These are phyloP conservation scores for Dolomedes plantarius DNA, from an alignment of 2,888 invertebrate species.

Conservation along the genomic window DNA sequence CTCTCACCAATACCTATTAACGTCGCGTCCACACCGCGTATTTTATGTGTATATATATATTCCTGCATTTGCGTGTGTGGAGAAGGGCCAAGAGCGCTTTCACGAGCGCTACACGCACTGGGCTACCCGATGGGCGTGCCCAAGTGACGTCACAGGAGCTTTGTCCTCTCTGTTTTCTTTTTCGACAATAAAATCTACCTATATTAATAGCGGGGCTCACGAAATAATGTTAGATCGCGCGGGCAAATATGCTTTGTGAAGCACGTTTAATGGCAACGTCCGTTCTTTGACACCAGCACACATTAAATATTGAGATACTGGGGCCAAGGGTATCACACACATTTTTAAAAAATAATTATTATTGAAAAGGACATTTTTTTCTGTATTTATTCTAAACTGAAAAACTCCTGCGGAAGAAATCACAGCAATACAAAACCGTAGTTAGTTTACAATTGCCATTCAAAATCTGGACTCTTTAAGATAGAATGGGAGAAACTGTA, in stretches of 20 bases:
- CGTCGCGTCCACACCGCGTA: not conserved
- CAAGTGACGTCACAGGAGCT: constrained; percentile 31
- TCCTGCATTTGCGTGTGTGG: constrained; percentile 35
- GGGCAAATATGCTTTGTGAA: not conserved
- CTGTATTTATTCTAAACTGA: too few species aligned
- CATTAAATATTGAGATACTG: constrained; percentile 2
- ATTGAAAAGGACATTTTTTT: too few species aligned
- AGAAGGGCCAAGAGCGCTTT: constrained; percentile 33
- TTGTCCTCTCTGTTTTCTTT: constrained; percentile 19
- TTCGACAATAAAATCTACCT: not conserved
- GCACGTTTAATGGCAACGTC: not conserved
- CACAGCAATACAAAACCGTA: too few species aligned
- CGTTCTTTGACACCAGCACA: not conserved
- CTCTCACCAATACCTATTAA: not conserved
- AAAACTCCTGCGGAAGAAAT: too few species aligned
- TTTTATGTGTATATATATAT: not conserved
- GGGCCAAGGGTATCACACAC: not conserved
- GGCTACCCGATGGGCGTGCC: constrained; percentile 34
- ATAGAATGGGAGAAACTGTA: too few species aligned
- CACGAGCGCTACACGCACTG: constrained; percentile 14
- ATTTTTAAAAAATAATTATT: too few species aligned
- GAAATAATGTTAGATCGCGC: not conserved
- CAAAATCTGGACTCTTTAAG: too few species aligned
- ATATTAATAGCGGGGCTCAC: constrained; percentile 38
- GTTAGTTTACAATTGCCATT: too few species aligned